Conservation (phyloP, 2,888 invertebrate species). For the Thereva nobilitata region DNA sequence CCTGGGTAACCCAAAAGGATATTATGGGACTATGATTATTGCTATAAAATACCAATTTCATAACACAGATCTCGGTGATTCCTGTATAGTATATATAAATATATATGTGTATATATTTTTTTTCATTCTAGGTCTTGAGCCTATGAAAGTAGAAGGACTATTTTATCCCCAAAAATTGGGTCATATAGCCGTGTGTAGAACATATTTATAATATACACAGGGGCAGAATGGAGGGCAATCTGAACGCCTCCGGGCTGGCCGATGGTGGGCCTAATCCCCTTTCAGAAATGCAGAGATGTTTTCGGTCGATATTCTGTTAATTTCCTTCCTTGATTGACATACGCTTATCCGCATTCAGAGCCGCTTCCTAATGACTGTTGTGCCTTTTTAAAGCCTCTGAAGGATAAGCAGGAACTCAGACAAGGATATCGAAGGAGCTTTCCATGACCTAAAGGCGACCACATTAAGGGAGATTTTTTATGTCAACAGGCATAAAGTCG, state of each 20-base stretch:
- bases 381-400: neutral
- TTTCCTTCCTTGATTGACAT: slow-evolving; percentile 17
- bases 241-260: neutral
- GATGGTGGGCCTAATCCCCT: neutral
- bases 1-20: slow-evolving; percentile 24
- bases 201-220: neutral
- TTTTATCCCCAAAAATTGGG: neutral
- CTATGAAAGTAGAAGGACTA: neutral
- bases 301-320: slow-evolving; percentile 5
- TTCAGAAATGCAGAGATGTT: slow-evolving; percentile 2
- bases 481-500: slow-evolving; percentile 25
- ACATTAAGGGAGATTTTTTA: neutral
- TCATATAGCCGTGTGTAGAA: slow-evolving; percentile 2
- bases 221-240: slow-evolving; percentile 5
- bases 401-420: neutral
- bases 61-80: slow-evolving; percentile 1
- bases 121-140: neutral
- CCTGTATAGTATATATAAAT: no score
- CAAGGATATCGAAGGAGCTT: neutral
- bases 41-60: slow-evolving; percentile 33
- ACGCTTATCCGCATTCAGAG: neutral
- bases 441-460: neutral
- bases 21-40: slow-evolving; percentile 33
- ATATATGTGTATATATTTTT: no score
- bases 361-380: neutral